phyloP scores from a whole-genome alignment of 1,140 invertebrate genomes.

The Meloidogyne chitwoodi region DNA sequence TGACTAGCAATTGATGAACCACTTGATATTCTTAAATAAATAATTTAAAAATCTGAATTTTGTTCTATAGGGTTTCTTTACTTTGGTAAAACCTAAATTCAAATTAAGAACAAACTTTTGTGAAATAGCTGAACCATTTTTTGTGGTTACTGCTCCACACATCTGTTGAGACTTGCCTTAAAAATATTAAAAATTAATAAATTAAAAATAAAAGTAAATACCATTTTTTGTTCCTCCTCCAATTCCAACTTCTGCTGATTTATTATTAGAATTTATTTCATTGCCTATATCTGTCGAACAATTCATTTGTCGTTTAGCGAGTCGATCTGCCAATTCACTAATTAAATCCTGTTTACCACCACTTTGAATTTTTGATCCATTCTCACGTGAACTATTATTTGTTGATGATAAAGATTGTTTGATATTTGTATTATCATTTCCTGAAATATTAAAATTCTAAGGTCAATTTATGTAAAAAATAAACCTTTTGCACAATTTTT shows the following conservation, averaged over 20 bases:
- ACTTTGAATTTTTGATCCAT: not conserved
- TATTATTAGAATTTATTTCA: not conserved
- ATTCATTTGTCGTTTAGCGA: constrained; percentile 12
- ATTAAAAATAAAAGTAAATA: not conserved
- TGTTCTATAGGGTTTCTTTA: not conserved
- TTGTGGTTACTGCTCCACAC: not conserved
- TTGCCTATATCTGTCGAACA: not conserved
- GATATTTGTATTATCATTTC: not conserved
- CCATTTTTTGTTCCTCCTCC: not conserved
- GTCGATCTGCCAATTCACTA: constrained; percentile 9
- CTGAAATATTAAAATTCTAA: not conserved
- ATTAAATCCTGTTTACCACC: not conserved
- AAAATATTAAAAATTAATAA: not conserved
- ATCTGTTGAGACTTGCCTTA: not conserved
- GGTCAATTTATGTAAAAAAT: no score
- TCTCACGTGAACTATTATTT: not conserved
- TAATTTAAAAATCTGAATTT: no score
- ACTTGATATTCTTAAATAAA: constrained; percentile 1
- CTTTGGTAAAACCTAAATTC: no score
- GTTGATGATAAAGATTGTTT: not conserved
- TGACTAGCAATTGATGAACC: constrained; percentile 12
- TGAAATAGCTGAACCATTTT: not conserved
- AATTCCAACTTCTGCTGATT: not conserved
- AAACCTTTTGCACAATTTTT: not conserved
- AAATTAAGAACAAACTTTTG: not conserved